A percentile compares a stretch with the other conserved stretches of the same genome.
Evolutionary conservation across 2,888 invertebrate genomes (phyloP).

Genomic region (Drosophila formosana): DNA sequence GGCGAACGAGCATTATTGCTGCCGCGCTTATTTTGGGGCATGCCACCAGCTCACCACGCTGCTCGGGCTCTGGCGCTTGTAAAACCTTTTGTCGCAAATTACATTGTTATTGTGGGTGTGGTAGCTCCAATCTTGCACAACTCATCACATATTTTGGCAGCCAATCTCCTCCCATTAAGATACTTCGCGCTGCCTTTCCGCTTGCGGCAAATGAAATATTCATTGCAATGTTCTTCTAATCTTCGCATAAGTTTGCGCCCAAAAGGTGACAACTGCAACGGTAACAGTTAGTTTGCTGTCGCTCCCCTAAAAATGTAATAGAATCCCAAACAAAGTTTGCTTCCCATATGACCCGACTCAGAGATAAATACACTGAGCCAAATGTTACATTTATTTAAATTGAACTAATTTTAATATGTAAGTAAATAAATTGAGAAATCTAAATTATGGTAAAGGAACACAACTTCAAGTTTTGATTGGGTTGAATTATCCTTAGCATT

Average conservation of each 20-base stretch:
- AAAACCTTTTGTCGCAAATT: conserved; percentile 70
- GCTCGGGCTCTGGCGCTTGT: conserved; percentile 2
- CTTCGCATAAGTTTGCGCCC: conserved; percentile 37
- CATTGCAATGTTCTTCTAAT: conserved; percentile 49
- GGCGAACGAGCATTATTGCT: conserved; percentile 43
- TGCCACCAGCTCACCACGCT: conserved; percentile 5
- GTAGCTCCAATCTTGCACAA: conserved; percentile 15
- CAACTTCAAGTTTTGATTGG: too few relatives aligned
- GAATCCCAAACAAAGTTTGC: conserved; percentile 29
- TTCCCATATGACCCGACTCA: conserved; percentile 1
- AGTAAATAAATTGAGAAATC: too few relatives aligned
- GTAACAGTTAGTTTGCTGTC: conserved; percentile 19
- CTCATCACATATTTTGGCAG: conserved; percentile 5
- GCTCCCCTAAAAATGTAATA: conserved; percentile 26
- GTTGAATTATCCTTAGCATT: too few relatives aligned
- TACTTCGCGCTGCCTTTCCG: neutral
- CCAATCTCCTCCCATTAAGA: neutral
- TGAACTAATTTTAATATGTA: too few relatives aligned
- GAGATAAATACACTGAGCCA: conserved; percentile 4
- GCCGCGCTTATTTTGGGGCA: conserved; percentile 40
- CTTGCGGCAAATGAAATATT: conserved; percentile 36
- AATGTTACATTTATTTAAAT: neutral
- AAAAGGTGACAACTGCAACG: conserved; percentile 36
- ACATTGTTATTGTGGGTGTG: conserved; percentile 63
- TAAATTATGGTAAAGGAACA: too few relatives aligned